These are phyloP conservation scores for Edolisoma coerulescens DNA, from an alignment of 2,113 vertebrate genomes.

Conservation along the genomic window DNA sequence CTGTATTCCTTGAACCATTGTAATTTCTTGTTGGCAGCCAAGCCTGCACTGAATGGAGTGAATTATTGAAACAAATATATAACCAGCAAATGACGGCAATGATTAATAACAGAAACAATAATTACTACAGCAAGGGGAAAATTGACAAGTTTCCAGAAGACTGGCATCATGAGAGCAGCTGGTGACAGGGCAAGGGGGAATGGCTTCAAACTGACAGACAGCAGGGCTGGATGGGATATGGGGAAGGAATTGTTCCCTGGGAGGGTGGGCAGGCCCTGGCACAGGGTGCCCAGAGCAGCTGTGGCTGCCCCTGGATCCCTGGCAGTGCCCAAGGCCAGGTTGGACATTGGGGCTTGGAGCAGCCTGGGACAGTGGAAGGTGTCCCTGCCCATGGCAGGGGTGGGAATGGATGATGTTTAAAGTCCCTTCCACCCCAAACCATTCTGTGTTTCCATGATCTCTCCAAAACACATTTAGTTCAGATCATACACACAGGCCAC, in stretches of 20 bases:
- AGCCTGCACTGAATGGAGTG: neutral
- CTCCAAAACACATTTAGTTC: neutral
- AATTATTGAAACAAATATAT: no score
- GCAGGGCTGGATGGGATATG: neutral
- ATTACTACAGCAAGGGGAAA: neutral
- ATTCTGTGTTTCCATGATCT: neutral
- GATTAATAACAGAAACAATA: neutral
- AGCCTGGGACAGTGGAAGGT: neutral
- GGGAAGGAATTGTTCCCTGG: accelerated
- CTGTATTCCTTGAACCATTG: neutral
- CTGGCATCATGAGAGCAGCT: no score
- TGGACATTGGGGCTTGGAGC: neutral
- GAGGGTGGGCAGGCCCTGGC: neutral
- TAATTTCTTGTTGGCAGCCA: neutral
- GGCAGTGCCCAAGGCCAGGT: neutral
- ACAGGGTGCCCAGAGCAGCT: neutral
- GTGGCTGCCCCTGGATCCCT: neutral
- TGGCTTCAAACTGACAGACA: neutral
- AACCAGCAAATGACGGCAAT: neutral
- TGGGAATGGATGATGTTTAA: accelerated
- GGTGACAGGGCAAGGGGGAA: neutral
- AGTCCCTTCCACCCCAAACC: neutral
- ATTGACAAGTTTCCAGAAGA: neutral
- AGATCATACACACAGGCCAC: neutral
- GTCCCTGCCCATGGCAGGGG: neutral